These are phyloP conservation scores for Thalassaphorura encarpata DNA, from an alignment of 1,140 invertebrate genomes.

Conservation along the genomic window DNA sequence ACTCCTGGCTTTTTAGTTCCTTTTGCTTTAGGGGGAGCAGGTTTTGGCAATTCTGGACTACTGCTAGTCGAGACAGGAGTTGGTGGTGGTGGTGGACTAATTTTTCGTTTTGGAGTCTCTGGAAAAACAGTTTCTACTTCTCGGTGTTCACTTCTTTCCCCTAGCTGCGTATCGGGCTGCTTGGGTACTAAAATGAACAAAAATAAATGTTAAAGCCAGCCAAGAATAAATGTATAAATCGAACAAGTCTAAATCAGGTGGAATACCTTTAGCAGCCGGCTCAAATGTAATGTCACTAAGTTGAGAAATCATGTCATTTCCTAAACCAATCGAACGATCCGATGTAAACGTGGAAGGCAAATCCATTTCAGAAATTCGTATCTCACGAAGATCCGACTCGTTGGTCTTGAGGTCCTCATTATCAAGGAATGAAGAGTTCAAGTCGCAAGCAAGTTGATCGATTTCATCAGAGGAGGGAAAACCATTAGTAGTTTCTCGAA, in stretches of 20 bases:
- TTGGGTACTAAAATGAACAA: background rate
- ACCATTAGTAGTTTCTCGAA: background rate
- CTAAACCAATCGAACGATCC: background rate
- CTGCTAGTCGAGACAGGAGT: too few species aligned
- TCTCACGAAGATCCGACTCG: too few species aligned
- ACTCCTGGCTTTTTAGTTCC: too few species aligned
- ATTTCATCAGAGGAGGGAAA: conserved; percentile 1
- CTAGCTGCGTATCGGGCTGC: background rate
- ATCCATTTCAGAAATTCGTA: too few species aligned
- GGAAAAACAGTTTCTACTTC: background rate
- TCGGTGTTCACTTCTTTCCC: too few species aligned
- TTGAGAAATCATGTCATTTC: too few species aligned
- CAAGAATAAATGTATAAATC: background rate
- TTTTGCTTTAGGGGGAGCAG: too few species aligned
- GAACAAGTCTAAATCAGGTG: too few species aligned
- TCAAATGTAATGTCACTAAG: too few species aligned
- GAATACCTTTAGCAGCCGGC: background rate
- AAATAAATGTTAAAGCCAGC: background rate
- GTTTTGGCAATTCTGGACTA: too few species aligned
- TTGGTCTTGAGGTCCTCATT: background rate
- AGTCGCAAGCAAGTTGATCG: conserved; percentile 18
- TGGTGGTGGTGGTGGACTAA: conserved; percentile 1
- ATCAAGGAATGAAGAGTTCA: conserved; percentile 11
- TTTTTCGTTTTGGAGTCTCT: conserved; percentile 2
- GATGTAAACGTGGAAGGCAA: background rate